A percentile compares a stretch with the other conserved stretches of the same genome.
Evolutionary conservation across 2,113 vertebrate genomes (phyloP).

Genomic region (Lagopus muta): DNA sequence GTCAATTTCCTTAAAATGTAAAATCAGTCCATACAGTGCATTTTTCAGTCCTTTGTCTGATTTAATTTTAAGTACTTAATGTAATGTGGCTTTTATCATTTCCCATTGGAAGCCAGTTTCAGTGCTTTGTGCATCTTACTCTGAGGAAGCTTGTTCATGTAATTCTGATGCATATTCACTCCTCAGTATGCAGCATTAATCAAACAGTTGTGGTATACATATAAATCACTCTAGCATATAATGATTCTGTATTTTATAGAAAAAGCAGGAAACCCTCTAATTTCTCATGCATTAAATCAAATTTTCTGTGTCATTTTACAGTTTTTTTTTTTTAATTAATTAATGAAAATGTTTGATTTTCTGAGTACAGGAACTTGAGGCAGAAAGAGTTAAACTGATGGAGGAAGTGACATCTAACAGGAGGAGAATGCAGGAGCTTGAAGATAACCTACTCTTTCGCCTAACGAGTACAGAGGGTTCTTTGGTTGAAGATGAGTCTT

Average conservation of each 20-base stretch:
- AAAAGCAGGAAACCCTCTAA: not conserved
- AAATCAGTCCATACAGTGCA: not conserved
- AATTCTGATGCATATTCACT: not conserved
- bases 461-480: slow-evolving; percentile 86
- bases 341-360: not conserved
- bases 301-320: not conserved
- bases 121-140: not conserved
- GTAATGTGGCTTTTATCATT: not conserved
- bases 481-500: slow-evolving; percentile 85
- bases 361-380: slow-evolving; percentile 82
- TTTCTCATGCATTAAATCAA: not conserved
- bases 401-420: slow-evolving; percentile 86
- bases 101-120: not conserved
- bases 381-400: slow-evolving; percentile 83
- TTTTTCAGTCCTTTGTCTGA: not conserved
- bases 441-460: slow-evolving; percentile 83
- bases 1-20: not conserved
- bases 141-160: not conserved
- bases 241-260: not conserved
- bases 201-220: not conserved
- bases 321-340: not conserved
- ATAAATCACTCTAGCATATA: not conserved
- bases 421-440: slow-evolving; percentile 87
- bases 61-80: not conserved
- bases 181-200: not conserved